These are phyloP conservation scores for Mechanitis messenoides DNA, from an alignment of 2,888 invertebrate species.

Conservation along the genomic window DNA sequence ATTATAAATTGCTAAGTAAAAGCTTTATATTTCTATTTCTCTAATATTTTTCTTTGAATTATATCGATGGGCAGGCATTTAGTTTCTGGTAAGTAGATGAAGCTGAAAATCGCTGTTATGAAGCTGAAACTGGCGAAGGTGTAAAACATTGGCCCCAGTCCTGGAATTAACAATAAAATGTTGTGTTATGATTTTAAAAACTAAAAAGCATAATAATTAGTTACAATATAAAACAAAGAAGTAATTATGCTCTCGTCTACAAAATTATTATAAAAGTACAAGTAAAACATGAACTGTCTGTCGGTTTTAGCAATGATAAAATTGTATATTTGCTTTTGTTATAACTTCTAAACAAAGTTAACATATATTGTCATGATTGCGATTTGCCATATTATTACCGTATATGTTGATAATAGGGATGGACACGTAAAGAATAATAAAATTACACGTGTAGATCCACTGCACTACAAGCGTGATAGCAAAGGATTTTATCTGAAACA, in stretches of 20 bases:
- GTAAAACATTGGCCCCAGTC: constrained; percentile 36
- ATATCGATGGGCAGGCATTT: constrained; percentile 35
- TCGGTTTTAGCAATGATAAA: no score
- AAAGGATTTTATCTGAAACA: constrained; percentile 34
- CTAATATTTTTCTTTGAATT: constrained; percentile 28
- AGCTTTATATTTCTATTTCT: constrained; percentile 5
- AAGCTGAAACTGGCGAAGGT: constrained; percentile 31
- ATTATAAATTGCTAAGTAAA: no score
- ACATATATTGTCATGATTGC: neutral
- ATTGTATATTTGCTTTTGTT: no score
- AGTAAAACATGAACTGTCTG: no score
- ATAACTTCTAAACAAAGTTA: no score
- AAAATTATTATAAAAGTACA: no score
- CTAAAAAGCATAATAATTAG: no score
- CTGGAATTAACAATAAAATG: constrained; percentile 9
- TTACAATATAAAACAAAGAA: no score
- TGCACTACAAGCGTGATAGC: constrained; percentile 32
- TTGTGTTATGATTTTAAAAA: neutral
- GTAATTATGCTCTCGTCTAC: no score
- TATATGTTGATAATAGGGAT: constrained; percentile 31
- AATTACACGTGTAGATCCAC: constrained; percentile 32
- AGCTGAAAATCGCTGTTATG: constrained; percentile 26
- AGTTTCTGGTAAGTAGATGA: constrained; percentile 34
- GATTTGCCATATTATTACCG: constrained; percentile 16
- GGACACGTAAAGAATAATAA: constrained; percentile 34